Evolutionary conservation across 2,888 invertebrate species (phyloP), one percentile per base, ranked within the genome.

Genomic region (Caprella mutica): DNA sequence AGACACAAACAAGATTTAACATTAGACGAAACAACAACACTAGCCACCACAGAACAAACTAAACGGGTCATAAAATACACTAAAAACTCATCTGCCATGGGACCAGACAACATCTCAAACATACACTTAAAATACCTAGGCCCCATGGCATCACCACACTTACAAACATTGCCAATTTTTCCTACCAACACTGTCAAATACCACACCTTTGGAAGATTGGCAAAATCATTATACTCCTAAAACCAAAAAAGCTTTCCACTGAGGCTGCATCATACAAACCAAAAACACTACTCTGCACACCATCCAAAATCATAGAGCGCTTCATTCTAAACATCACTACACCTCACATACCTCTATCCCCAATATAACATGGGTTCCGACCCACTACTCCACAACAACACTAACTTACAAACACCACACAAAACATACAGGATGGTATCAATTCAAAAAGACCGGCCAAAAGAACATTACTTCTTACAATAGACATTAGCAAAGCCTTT

Each of bases 401-500:
- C 70, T 70, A n/a, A 55, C 55, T 69, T 4, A n/a, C 0, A 58
- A 68, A 54, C 64, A 72, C 5, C 59, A 65, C 5, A 64, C 68
- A 48, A 17, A n/a, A 65, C 21, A 65, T 68, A 14, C 56, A 64
- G 2, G 43, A 65, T 5, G 68, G 67, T 21, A 67, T 69, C n/a
- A 66, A 68, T 33, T 54, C 56, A 5, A 65, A 65, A 26, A 33
- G 35, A 23, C 46, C 55, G 9, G 38, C 44, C 14, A 54, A 68
- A 46, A 57, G 59, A 5, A 69, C 68, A 3, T 68, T 66, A 6
- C 65, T 69, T 19, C 58, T 69, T 1, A 59, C 70, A 8, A 57
- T 72, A 0, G 70, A 72, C 50, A 59, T 70, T 2, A 66, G 67
- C 39, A 68, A 69, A 55, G 70, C 70, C 0, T 71, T 72, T 56